A percentile compares a stretch with the other conserved stretches of the same genome.
phyloP scores from a whole-genome alignment of 1,140 invertebrate genomes.

The Zaprionus nigranus region DNA sequence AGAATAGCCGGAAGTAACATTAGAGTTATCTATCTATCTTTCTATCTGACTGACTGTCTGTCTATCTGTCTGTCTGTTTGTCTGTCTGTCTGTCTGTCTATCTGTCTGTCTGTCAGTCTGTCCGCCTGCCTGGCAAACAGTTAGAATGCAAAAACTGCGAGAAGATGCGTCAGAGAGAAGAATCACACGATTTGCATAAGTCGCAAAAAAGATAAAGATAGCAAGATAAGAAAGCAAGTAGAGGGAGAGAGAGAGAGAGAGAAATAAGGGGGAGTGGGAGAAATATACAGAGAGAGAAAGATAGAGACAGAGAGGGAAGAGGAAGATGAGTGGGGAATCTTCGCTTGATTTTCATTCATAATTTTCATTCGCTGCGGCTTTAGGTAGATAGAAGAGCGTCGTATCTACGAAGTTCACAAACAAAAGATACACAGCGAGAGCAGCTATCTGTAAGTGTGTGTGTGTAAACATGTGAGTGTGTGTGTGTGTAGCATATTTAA shows the following conservation, averaged over 20 bases:
- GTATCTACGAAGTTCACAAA: constrained; percentile 64
- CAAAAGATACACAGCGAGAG: constrained; percentile 64
- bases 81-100: not conserved
- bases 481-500: constrained; percentile 77
- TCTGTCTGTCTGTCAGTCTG: too few relatives aligned
- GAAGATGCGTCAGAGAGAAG: constrained; percentile 45
- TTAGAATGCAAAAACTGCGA: constrained; percentile 14
- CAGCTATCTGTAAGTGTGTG: not conserved
- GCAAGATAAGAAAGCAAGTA: constrained; percentile 8
- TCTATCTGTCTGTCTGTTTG: not conserved
- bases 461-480: constrained; percentile 16
- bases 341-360: constrained; percentile 56
- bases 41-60: not conserved
- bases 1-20: constrained; percentile 38
- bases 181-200: constrained; percentile 27
- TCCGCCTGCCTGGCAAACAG: constrained; percentile 32
- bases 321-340: not conserved
- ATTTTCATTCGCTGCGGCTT: constrained; percentile 45
- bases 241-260: not conserved
- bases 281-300: not conserved
- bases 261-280: too few relatives aligned
- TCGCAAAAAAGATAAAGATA: constrained; percentile 4
- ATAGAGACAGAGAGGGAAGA: not conserved
- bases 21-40: constrained; percentile 32
- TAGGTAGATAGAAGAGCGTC: constrained; percentile 15